Evolutionary conservation across 2,113 vertebrate species (phyloP).

Genomic region (Falcunculus frontatus): DNA sequence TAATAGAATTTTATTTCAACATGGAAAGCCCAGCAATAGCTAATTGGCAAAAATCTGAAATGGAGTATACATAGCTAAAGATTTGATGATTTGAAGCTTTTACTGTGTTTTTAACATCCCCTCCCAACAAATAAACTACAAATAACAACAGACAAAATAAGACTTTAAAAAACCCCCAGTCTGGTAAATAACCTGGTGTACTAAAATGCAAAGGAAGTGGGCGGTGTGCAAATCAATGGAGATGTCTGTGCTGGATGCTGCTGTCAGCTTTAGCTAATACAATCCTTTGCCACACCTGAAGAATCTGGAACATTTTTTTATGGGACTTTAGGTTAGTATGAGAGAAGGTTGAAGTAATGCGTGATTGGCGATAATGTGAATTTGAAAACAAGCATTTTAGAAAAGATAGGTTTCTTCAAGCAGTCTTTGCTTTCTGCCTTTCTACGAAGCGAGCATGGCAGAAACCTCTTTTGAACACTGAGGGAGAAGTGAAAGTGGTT

Average conservation of each 20-base stretch:
- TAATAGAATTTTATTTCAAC: not conserved
- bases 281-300: not conserved
- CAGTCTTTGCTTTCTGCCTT: not conserved
- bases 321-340: not conserved
- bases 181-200: not conserved
- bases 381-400: conserved; percentile 22
- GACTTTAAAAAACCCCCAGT: not conserved
- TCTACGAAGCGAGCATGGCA: not conserved
- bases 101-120: not conserved
- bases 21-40: not conserved
- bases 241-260: not conserved
- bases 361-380: not conserved
- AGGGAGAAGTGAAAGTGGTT: not conserved
- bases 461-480: not conserved
- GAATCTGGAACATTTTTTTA: not conserved
- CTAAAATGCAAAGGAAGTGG: not conserved
- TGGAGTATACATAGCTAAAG: not conserved
- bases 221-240: not conserved
- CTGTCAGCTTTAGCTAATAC: not conserved
- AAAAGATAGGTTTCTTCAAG: not conserved
- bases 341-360: not conserved
- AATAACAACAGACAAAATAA: not conserved
- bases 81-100: not conserved
- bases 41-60: not conserved
- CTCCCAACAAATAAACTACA: not conserved